phyloP scores from a whole-genome alignment of 2,888 invertebrate species.

The Macaria notata region DNA sequence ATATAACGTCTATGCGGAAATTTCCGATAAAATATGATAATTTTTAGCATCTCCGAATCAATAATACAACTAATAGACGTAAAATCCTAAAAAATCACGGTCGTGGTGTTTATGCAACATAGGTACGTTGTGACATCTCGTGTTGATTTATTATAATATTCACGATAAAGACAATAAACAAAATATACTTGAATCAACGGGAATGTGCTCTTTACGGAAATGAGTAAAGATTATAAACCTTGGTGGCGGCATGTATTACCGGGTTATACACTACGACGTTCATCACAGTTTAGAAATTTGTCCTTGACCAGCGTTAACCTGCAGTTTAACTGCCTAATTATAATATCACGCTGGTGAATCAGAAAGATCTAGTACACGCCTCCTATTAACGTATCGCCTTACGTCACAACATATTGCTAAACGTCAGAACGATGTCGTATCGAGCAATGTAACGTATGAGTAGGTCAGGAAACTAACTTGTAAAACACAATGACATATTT shows the following conservation, averaged over 20 bases:
- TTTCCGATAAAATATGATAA: slow-evolving; percentile 44
- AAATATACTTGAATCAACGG: neutral
- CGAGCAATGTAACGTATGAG: slow-evolving; percentile 44
- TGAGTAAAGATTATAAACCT: slow-evolving; percentile 1
- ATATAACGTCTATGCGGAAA: slow-evolving; percentile 37
- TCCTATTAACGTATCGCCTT: slow-evolving; percentile 30
- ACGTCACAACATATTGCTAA: slow-evolving; percentile 51
- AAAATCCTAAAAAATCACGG: slow-evolving; percentile 43
- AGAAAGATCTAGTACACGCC: slow-evolving; percentile 26
- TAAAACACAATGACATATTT: slow-evolving; percentile 31
- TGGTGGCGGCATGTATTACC: neutral
- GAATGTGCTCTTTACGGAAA: slow-evolving; percentile 7
- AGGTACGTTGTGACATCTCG: slow-evolving; percentile 18
- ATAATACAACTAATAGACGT: slow-evolving; percentile 43
- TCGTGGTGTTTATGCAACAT: slow-evolving; percentile 42
- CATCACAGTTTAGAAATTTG: neutral
- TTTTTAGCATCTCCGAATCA: slow-evolving; percentile 40
- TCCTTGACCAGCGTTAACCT: neutral
- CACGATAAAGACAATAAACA: slow-evolving; percentile 3
- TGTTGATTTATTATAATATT: slow-evolving; percentile 25
- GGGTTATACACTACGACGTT: no score
- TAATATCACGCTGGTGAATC: neutral
- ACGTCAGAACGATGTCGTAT: slow-evolving; percentile 51
- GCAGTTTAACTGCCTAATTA: no score
- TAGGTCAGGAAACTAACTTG: slow-evolving; percentile 47